Base-by-base conservation (phyloP, 2,888 invertebrate genomes). In the Drosophila nigricruria region DNA sequence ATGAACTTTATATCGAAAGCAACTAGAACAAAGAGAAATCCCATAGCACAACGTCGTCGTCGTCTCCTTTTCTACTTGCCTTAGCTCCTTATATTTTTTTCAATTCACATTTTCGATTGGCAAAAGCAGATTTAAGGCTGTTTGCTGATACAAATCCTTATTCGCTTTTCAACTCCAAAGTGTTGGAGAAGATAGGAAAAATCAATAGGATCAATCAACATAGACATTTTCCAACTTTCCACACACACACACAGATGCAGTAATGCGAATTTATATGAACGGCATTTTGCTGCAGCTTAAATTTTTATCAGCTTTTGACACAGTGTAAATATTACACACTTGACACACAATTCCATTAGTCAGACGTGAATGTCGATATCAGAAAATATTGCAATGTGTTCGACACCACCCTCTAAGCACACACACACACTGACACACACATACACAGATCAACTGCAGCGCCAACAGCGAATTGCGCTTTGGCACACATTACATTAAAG, bases 271-370 rank as follows among this genome's bases (percentile, higher is more conserved):
- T 67, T 70, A 86, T 83, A 66, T 77, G 71, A 76, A 78, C 59
- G 66, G 70, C 88, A 80, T 88, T 85, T 74, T 72, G 72, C 74
- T 59, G 80, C 36, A 72, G 88, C 86, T 86, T 88, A 88, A 89
- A 86, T 88, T 85, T 89, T 88, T 78, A 89, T 89, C 86, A 86
- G 88, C 90, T 86, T 88, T 85, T 88, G 86, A 89, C 88, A 86
- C 88, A 89, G 88, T 79, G 82, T 76, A 89, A 86, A 89, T 89
- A 89, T 86, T 79, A 85, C 89, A 82, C 90, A 82, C 90, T 89
- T 86, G 86, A 86, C 89, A 86, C 90, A 86, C 88, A 86, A 86
- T 89, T 86, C 86, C 86, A 86, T 86, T 89, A 86, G 86, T 85
- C 79, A 83, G 81, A 73, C 73, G 77, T 69, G 83, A 81, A 88